These are phyloP conservation scores for Cirrhinus mrigala DNA, from an alignment of 2,797 vertebrate species.

Conservation along the genomic window DNA sequence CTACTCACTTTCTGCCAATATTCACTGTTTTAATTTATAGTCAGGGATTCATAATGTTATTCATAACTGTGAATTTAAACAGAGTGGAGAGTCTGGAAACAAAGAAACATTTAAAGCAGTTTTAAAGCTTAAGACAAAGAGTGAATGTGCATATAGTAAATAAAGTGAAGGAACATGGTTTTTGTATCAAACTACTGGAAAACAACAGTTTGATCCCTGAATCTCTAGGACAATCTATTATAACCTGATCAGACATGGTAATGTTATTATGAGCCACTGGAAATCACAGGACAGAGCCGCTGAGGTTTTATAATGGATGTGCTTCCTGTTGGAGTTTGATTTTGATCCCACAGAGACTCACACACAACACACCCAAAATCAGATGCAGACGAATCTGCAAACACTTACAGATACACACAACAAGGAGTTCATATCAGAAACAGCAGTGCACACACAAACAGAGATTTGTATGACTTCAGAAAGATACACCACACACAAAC, in stretches of 20 bases:
- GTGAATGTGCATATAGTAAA: not conserved
- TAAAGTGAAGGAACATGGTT: no score
- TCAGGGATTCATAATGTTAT: not conserved
- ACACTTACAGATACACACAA: conserved; percentile 13
- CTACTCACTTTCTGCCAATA: not conserved
- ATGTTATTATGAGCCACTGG: not conserved
- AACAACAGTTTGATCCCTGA: not conserved
- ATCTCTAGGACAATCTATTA: not conserved
- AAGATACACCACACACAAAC: not conserved
- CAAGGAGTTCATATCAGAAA: not conserved
- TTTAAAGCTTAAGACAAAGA: not conserved
- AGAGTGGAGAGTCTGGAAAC: not conserved
- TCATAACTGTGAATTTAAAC: not conserved
- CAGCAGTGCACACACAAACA: not conserved
- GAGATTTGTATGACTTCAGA: not conserved
- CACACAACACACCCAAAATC: conserved; percentile 20
- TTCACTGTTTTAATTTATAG: not conserved
- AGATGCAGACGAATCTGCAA: not conserved
- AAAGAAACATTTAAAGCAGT: no score
- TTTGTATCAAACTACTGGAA: not conserved
- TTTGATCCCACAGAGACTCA: conserved; percentile 26
- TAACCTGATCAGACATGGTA: conserved; percentile 23
- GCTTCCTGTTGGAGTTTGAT: conserved; percentile 37
- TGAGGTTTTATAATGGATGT: conserved; percentile 1
- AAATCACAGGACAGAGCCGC: not conserved